Conservation (phyloP, 2,888 invertebrate genomes). For the Agrochola lychnidis region DNA sequence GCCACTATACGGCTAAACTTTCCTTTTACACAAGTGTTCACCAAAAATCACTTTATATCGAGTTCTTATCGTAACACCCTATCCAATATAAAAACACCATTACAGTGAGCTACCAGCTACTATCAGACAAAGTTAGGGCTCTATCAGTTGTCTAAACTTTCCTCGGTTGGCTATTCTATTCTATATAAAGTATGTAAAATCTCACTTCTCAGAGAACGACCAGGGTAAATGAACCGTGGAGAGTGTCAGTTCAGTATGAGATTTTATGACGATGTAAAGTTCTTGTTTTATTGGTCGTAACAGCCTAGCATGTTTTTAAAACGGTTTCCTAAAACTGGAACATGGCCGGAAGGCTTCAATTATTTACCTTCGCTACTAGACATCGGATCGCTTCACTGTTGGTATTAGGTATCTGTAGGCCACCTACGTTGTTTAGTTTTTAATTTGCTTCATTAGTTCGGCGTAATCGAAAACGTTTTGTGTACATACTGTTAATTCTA, state of each 20-base stretch:
- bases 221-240: slow-evolving; percentile 36
- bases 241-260: slow-evolving; percentile 20
- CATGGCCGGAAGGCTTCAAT: slow-evolving; percentile 75
- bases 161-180: slow-evolving; percentile 55
- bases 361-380: slow-evolving; percentile 69
- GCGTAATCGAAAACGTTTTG: slow-evolving; percentile 22
- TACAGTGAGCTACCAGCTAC: slow-evolving; percentile 58
- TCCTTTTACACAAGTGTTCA: slow-evolving; percentile 32
- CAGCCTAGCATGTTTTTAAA: slow-evolving; percentile 72
- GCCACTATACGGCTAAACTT: slow-evolving; percentile 32
- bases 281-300: slow-evolving; percentile 61
- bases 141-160: slow-evolving; percentile 73
- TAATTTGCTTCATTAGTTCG: slow-evolving; percentile 31
- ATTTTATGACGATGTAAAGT: slow-evolving; percentile 51
- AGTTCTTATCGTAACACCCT: slow-evolving; percentile 62
- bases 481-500: slow-evolving; percentile 14
- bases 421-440: slow-evolving; percentile 38
- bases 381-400: slow-evolving; percentile 50
- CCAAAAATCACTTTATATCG: slow-evolving; percentile 64
- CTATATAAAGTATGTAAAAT: slow-evolving; percentile 64
- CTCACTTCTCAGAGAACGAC: slow-evolving; percentile 51
- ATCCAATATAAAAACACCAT: slow-evolving; percentile 63
- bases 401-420: slow-evolving; percentile 40
- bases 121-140: slow-evolving; percentile 69
- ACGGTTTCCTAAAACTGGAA: slow-evolving; percentile 73